Percentiles rank a stretch among this genome's conserved stretches.
Conservation (phyloP, 2,113 vertebrate genomes). For the Mustela nigripes region DNA sequence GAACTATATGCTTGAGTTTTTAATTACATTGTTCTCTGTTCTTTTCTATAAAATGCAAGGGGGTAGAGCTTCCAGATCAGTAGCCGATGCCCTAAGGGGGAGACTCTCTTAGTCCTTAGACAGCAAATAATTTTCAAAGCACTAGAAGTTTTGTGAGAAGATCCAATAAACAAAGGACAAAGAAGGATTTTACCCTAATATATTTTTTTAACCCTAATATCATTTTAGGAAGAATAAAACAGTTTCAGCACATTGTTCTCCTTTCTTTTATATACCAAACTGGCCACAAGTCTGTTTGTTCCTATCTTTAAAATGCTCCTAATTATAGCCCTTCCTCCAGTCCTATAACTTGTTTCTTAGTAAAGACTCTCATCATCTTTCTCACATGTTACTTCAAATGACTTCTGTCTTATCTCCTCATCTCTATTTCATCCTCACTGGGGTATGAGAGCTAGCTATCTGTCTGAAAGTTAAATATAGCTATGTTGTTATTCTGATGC, state of each 20-base stretch:
- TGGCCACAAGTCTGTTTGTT: background rate
- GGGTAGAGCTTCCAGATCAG: background rate
- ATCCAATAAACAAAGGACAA: background rate
- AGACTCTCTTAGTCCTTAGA: background rate
- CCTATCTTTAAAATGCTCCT: background rate
- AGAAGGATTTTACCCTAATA: background rate
- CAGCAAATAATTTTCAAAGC: background rate
- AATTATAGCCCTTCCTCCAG: background rate
- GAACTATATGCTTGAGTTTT: background rate
- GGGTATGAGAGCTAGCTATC: constrained; percentile 4
- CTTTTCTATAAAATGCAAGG: background rate
- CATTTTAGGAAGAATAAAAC: background rate
- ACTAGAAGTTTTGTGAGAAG: background rate
- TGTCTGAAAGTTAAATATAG: constrained; percentile 60
- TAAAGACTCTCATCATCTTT: background rate
- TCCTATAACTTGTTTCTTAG: background rate
- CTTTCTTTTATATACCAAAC: background rate
- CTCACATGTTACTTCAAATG: constrained; percentile 33
- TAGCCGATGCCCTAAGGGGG: accelerated
- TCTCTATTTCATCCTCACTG: constrained; percentile 36
- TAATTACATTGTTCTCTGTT: background rate
- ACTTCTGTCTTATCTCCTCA: constrained; percentile 45
- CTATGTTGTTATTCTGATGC: constrained; percentile 19
- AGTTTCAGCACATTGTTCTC: background rate
- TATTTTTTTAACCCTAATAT: background rate